These are phyloP conservation scores for Drosophila cognata DNA, from an alignment of 2,888 invertebrate species.

Conservation along the genomic window DNA sequence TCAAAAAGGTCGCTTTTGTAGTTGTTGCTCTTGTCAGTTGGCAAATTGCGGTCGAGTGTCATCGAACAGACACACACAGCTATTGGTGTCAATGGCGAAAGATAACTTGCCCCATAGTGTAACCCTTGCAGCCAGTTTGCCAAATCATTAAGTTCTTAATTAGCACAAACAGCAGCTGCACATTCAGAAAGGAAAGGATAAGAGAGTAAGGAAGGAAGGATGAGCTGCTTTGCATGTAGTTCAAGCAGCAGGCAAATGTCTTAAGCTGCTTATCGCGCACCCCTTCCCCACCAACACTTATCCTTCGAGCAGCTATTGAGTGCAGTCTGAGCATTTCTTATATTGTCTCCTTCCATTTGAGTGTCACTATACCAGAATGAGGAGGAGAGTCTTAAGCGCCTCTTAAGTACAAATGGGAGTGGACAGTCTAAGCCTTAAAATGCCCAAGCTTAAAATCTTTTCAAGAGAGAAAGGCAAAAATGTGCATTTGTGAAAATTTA, in stretches of 20 bases:
- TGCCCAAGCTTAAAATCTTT: slow-evolving; percentile 8
- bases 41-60: slow-evolving; percentile 57
- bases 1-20: slow-evolving; percentile 25
- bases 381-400: slow-evolving; percentile 17
- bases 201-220: neutral
- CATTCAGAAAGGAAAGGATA: neutral
- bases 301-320: slow-evolving; percentile 31
- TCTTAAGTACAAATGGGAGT: slow-evolving; percentile 25
- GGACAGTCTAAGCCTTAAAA: slow-evolving; percentile 16
- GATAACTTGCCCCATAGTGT: slow-evolving; percentile 37
- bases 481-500: neutral
- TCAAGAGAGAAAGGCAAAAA: neutral
- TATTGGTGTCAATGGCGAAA: slow-evolving; percentile 33
- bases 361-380: slow-evolving; percentile 17
- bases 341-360: slow-evolving; percentile 40
- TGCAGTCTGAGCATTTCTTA: slow-evolving; percentile 42
- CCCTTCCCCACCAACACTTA: neutral
- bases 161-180: slow-evolving; percentile 44
- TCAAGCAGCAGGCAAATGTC: slow-evolving; percentile 25
- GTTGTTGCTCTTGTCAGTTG: slow-evolving; percentile 33
- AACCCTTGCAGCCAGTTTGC: slow-evolving; percentile 45
- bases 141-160: slow-evolving; percentile 68
- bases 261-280: slow-evolving; percentile 40
- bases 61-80: slow-evolving; percentile 55
- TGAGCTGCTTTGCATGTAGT: slow-evolving; percentile 55